phyloP scores from a whole-genome alignment of 2,888 invertebrate species.

The Drosophila affinis region DNA sequence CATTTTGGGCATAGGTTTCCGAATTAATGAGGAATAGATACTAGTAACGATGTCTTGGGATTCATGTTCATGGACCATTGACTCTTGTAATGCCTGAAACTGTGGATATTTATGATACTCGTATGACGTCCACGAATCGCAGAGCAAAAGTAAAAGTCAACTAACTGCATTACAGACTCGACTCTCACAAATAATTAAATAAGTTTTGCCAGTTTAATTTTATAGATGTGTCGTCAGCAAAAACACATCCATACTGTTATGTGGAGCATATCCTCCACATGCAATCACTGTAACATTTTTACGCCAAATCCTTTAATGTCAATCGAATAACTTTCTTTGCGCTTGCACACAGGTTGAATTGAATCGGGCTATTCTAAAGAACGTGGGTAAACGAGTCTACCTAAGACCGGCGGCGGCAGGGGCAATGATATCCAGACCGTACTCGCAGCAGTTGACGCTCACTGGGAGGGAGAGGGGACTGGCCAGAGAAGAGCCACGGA shows the following conservation, averaged over 20 bases:
- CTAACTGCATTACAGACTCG: not conserved
- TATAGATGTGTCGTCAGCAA: too few species aligned
- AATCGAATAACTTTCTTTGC: slow-evolving; percentile 47
- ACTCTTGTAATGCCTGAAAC: not conserved
- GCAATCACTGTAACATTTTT: slow-evolving; percentile 8
- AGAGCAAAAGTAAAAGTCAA: not conserved
- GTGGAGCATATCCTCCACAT: not conserved
- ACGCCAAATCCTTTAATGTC: slow-evolving; percentile 49
- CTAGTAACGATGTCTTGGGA: not conserved
- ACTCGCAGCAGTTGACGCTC: slow-evolving; percentile 50
- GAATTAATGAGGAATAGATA: slow-evolving; percentile 45
- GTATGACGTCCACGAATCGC: not conserved
- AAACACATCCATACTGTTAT: not conserved
- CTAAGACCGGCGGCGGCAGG: slow-evolving; percentile 28
- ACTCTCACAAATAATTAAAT: not conserved
- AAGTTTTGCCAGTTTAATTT: not conserved
- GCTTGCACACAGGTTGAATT: slow-evolving; percentile 85
- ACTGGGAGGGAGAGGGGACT: slow-evolving; percentile 36
- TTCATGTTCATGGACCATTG: not conserved
- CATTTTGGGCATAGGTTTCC: not conserved
- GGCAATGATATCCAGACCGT: slow-evolving; percentile 40
- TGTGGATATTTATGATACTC: not conserved
- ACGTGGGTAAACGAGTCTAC: slow-evolving; percentile 89
- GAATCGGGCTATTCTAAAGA: slow-evolving; percentile 90
- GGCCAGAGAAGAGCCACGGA: slow-evolving; percentile 44